Evolutionary conservation across 2,797 vertebrate species (phyloP), one percentile per base, ranked within the genome.

Genomic region (Crypturellus tataupa): DNA sequence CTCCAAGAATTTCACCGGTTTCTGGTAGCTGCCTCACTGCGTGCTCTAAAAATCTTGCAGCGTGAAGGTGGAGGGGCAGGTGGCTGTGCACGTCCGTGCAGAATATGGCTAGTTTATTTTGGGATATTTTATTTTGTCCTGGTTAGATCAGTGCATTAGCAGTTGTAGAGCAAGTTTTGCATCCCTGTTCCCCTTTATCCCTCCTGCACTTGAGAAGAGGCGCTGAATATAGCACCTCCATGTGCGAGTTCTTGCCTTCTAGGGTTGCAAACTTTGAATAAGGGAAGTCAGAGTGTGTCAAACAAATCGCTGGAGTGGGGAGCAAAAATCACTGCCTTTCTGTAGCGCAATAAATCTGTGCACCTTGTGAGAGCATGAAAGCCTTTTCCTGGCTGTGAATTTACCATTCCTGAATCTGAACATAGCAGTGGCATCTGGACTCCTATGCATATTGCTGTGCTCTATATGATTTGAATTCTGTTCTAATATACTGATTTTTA

Each of bases 1-100:
- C 70, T 93, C 83, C 70, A 81, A 76, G 90, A 96, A 86, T 91
- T 90, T 86, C 80, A 70, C 2, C 83, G 62, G 59, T 78, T 96
- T 92, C 87, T 85, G 70, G 67, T 70, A 88, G 87, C 80, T 90
- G 59, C 80, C 88, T 78, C 12, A 4, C 87, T 81, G 31, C 15
- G 62, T 67, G 42, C 56, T 73, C 63, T 91, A 17, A 84, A 87
- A 93, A 70, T 39, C 47, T 64, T 67, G 20, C 59, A 76, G 18
- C 12, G 2, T 20, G 1, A 84, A 88, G 70, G 70, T 6, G 24
- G 64, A 79, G 75, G 51, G 85, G 60, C 72, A 78, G 79, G 68
- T 67, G n/a, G 58, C 79, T 71, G 85, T 80, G 78, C 29, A 7
- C 6, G 6, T 62, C 39, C 44, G n/a, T 73, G 18, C 44, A 40